Conservation (phyloP, 1,140 invertebrate genomes). For the Tetraneura akinire region DNA sequence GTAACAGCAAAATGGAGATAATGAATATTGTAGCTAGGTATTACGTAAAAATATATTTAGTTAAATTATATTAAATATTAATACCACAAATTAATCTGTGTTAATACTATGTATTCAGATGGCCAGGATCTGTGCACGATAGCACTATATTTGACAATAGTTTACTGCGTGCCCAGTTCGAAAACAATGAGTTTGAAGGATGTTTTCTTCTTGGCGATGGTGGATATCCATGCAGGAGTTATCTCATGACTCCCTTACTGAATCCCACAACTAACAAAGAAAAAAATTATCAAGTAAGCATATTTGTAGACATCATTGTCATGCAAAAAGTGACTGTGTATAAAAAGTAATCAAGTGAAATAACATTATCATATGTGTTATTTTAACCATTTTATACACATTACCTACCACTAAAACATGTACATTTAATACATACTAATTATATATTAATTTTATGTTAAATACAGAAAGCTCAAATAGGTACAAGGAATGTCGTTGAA, state of each 20-base stretch:
- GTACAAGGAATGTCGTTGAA: not conserved
- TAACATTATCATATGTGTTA: too few relatives aligned
- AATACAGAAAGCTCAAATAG: slow-evolving; percentile 6
- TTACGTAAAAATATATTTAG: too few relatives aligned
- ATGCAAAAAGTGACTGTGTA: too few relatives aligned
- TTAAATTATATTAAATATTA: not conserved
- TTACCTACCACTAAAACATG: too few relatives aligned
- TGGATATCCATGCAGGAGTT: not conserved
- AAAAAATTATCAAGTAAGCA: not conserved
- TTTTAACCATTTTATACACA: too few relatives aligned
- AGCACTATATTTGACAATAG: not conserved
- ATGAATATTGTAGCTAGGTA: not conserved
- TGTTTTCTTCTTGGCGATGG: not conserved
- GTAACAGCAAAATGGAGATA: not conserved
- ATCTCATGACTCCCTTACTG: not conserved
- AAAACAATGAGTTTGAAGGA: not conserved
- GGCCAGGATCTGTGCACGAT: not conserved
- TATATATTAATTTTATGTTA: too few relatives aligned
- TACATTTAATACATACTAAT: too few relatives aligned
- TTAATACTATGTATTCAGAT: too few relatives aligned
- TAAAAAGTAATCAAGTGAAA: too few relatives aligned
- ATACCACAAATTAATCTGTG: too few relatives aligned
- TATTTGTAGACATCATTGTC: too few relatives aligned
- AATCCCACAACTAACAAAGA: not conserved
- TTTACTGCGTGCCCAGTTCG: not conserved